These are phyloP conservation scores for Sialia sialis DNA, from an alignment of 2,113 vertebrate genomes.

Conservation along the genomic window DNA sequence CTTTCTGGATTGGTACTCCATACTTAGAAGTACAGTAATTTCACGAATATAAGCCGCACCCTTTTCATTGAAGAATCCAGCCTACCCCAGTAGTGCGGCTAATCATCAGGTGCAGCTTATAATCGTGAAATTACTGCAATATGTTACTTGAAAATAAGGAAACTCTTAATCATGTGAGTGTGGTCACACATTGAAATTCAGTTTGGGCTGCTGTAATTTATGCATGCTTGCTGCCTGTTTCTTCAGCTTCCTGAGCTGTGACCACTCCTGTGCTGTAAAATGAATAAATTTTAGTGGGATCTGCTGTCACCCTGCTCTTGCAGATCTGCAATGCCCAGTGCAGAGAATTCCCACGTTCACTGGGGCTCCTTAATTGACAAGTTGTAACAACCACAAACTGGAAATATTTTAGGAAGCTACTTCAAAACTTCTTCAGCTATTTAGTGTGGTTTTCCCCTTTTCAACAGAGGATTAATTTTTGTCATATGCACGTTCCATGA, in stretches of 20 bases:
- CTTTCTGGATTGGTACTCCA: background rate
- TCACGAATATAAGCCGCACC: too few relatives aligned
- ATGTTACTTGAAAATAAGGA: background rate
- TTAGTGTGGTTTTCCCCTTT: background rate
- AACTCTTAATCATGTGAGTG: background rate
- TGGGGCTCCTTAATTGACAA: background rate
- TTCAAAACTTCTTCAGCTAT: background rate
- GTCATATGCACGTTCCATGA: background rate
- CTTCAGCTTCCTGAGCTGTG: background rate
- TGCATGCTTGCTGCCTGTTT: background rate
- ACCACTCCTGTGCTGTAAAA: background rate
- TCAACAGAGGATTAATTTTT: background rate
- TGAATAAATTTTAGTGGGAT: background rate
- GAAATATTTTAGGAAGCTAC: background rate
- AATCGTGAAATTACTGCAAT: too few relatives aligned
- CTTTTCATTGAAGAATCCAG: too few relatives aligned
- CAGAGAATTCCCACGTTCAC: background rate
- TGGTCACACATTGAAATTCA: background rate
- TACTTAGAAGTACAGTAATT: background rate
- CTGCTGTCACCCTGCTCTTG: background rate
- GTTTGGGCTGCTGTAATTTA: background rate
- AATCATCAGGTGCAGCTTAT: too few relatives aligned
- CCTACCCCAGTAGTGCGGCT: too few relatives aligned
- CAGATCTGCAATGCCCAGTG: background rate
- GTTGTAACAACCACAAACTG: background rate